Conservation (phyloP, 2,113 vertebrate genomes). For the human (Homo sapiens) region GRCh38 chr3:67132001-67132500, state of each 20-base stretch:
- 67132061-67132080: background rate
- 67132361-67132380: constrained; percentile 61
- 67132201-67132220: constrained; percentile 80
- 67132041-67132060: background rate
- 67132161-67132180: constrained; percentile 68
- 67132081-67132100: background rate
- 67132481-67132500: background rate
- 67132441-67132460: constrained; percentile 73
- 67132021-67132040: background rate
- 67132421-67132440: constrained; percentile 67
- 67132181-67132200: constrained; percentile 77
- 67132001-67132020: constrained; percentile 32
- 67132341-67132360: constrained; percentile 63
- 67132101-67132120: background rate
- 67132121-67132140: constrained; percentile 1
- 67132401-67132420: constrained; percentile 64
- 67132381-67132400: constrained; percentile 73
- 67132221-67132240: constrained; percentile 71
- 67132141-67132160: constrained; percentile 70
- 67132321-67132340: constrained; percentile 70
- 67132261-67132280: constrained; percentile 70
- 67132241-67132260: constrained; percentile 50
- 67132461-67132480: constrained; percentile 64
- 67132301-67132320: constrained; percentile 68
- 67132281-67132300: constrained; percentile 81